These are phyloP conservation scores for Cololabis saira DNA, from an alignment of 2,113 vertebrate genomes.

Conservation along the genomic window DNA sequence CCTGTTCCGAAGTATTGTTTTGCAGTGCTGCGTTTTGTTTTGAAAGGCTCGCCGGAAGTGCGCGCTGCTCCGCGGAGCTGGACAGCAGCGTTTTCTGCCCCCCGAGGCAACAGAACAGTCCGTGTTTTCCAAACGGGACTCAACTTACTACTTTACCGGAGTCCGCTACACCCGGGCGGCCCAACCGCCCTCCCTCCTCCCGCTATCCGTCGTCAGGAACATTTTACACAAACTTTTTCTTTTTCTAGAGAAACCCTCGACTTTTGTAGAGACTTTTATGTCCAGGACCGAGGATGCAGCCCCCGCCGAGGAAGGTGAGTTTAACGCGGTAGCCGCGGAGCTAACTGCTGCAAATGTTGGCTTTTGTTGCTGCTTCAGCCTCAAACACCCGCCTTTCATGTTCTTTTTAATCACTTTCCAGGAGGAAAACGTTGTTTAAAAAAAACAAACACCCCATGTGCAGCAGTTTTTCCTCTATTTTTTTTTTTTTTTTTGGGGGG, in stretches of 20 bases:
- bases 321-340: constrained; percentile 55
- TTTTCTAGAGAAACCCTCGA: constrained; percentile 30
- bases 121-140: constrained; percentile 73
- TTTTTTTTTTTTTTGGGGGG: constrained; percentile 9
- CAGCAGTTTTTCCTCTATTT: constrained; percentile 17
- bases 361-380: constrained; percentile 59
- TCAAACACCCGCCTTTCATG: not conserved
- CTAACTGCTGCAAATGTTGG: constrained; percentile 56
- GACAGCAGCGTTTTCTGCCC: constrained; percentile 61
- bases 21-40: not conserved
- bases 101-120: constrained; percentile 51
- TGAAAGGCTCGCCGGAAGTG: constrained; percentile 30
- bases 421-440: constrained; percentile 12
- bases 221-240: constrained; percentile 27
- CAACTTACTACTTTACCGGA: constrained; percentile 51
- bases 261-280: constrained; percentile 58
- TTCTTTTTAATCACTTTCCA: not conserved
- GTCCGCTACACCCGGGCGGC: constrained; percentile 61
- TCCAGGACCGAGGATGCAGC: constrained; percentile 87
- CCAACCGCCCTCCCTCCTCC: constrained; percentile 1
- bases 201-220: not conserved
- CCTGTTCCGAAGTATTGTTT: not conserved
- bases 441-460: constrained; percentile 35
- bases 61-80: not conserved
- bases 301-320: constrained; percentile 94